Conservation (phyloP, 2,797 vertebrate species). For the Argyrosomus regius region DNA sequence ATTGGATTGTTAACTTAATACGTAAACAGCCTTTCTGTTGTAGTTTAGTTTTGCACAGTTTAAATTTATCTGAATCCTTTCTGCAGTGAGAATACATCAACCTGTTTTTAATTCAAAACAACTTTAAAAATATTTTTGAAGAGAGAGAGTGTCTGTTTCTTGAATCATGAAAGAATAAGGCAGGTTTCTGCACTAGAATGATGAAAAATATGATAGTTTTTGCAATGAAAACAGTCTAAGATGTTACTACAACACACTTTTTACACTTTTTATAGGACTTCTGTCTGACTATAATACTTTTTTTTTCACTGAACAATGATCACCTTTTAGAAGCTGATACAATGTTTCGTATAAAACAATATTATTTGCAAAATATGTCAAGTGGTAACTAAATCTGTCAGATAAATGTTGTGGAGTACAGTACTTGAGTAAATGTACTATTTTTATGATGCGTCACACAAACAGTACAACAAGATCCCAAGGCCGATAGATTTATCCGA, state of each 20-base stretch:
- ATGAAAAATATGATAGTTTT: not conserved
- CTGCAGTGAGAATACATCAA: too few relatives aligned
- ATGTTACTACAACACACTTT: not conserved
- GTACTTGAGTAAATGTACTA: not conserved
- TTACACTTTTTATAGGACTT: not conserved
- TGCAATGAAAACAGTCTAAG: not conserved
- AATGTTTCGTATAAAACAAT: not conserved
- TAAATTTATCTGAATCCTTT: too few relatives aligned
- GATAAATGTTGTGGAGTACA: not conserved
- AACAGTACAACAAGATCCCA: not conserved
- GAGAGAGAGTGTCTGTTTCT: not conserved
- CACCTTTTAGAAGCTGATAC: not conserved
- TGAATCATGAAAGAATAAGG: not conserved
- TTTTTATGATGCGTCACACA: not conserved
- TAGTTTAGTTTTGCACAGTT: not conserved
- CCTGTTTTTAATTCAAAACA: not conserved
- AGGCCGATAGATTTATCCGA: not conserved
- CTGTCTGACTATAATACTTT: not conserved
- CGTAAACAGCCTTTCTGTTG: not conserved
- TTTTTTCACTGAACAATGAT: not conserved
- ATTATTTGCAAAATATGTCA: too few relatives aligned
- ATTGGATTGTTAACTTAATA: not conserved
- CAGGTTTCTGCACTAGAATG: too few relatives aligned
- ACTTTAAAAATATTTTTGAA: not conserved
- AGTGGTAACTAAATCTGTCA: too few relatives aligned